phyloP scores from a whole-genome alignment of 2,888 invertebrate genomes.

The Cheilosia variabilis region DNA sequence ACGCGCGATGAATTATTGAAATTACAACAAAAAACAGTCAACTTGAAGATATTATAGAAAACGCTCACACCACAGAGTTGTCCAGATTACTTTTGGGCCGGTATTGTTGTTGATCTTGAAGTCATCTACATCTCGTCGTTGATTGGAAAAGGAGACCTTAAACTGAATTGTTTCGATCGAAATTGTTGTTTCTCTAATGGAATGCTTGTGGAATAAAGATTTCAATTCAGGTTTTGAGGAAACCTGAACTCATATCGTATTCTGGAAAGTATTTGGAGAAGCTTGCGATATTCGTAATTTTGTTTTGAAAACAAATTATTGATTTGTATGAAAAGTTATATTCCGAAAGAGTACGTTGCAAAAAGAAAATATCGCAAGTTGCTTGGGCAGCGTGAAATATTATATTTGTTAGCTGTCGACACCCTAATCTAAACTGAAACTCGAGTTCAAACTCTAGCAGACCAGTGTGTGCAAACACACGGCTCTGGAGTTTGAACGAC shows the following conservation, averaged over 20 bases:
- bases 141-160: constrained; percentile 27
- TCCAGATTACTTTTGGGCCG: constrained; percentile 72
- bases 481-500: constrained; percentile 68
- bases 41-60: constrained; percentile 61
- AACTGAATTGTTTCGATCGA: constrained; percentile 12
- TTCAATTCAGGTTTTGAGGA: constrained; percentile 32
- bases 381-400: constrained; percentile 60
- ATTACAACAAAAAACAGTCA: constrained; percentile 56
- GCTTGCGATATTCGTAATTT: constrained; percentile 71
- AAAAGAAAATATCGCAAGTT: constrained; percentile 72
- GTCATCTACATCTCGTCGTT: constrained; percentile 44
- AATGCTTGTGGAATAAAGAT: constrained; percentile 35
- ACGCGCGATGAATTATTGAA: constrained; percentile 33
- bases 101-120: constrained; percentile 45
- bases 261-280: constrained; percentile 28
- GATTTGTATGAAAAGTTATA: constrained; percentile 1
- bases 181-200: constrained; percentile 25
- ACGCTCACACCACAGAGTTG: constrained; percentile 76
- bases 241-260: constrained; percentile 39
- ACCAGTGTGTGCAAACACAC: constrained; percentile 20
- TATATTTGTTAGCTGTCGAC: constrained; percentile 36
- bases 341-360: background rate
- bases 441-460: constrained; percentile 65
- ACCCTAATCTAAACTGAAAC: constrained; percentile 73
- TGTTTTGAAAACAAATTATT: constrained; percentile 10